phyloP scores from a whole-genome alignment of 35 echinoderm and acorn worm species.

The Holothuria glaberrima region DNA sequence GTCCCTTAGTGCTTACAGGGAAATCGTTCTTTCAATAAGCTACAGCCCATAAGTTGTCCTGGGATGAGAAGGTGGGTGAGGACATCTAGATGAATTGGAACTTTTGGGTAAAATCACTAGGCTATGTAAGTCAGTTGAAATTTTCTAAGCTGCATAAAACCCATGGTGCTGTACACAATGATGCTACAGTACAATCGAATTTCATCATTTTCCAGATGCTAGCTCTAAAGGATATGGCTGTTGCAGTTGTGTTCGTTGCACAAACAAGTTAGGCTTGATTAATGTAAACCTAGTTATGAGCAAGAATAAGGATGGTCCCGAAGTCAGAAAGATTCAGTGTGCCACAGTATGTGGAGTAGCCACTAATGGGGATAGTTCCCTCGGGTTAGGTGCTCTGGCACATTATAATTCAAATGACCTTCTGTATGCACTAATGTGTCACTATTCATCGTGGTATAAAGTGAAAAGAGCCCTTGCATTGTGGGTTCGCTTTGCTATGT shows the following conservation, averaged over 20 bases:
- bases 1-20: constrained; percentile 60
- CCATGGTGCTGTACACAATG: not conserved
- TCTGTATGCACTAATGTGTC: constrained; percentile 27
- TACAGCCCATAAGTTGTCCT: constrained; percentile 26
- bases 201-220: constrained; percentile 90
- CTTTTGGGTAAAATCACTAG: not conserved
- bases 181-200: constrained; percentile 2
- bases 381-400: not conserved
- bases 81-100: constrained; percentile 1
- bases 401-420: not conserved
- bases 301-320: constrained; percentile 36
- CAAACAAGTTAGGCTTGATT: constrained; percentile 46
- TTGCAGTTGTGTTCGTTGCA: constrained; percentile 55
- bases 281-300: constrained; percentile 56
- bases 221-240: constrained; percentile 41
- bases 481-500: constrained; percentile 11
- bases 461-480: constrained; percentile 53
- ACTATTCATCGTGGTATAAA: constrained; percentile 58
- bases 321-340: not conserved
- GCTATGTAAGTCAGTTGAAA: constrained; percentile 33
- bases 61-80: constrained; percentile 50
- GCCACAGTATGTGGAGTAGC: not conserved
- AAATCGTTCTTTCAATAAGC: constrained; percentile 34
- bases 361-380: not conserved
- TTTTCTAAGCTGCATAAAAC: constrained; percentile 62